A percentile compares a stretch with the other conserved stretches of the same genome.
These are phyloP conservation scores for Mormoops blainvillei DNA, from an alignment of 2,113 vertebrate genomes.

Conservation along the genomic window DNA sequence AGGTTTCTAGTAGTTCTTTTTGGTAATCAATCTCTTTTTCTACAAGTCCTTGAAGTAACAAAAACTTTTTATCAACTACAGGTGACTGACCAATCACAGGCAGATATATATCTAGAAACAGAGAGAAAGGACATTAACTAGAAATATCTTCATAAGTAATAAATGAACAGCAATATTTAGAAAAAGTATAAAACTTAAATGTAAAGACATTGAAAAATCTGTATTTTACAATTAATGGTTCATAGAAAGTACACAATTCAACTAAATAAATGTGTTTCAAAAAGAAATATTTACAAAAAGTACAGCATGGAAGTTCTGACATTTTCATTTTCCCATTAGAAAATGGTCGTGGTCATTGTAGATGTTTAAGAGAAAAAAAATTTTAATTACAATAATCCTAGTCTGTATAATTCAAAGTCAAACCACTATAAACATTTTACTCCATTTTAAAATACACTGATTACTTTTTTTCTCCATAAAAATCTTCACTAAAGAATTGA, in stretches of 20 bases:
- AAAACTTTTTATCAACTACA: slow-evolving; percentile 90
- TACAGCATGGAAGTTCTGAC: background rate
- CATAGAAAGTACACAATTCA: background rate
- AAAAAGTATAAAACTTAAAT: slow-evolving; percentile 3
- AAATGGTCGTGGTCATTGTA: background rate
- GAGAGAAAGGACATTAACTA: slow-evolving; percentile 36
- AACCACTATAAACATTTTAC: background rate
- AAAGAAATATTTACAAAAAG: background rate
- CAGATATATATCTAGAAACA: slow-evolving; percentile 87
- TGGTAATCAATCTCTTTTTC: slow-evolving; percentile 93
- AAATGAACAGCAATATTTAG: background rate
- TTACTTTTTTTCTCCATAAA: background rate
- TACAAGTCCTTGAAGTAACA: slow-evolving; percentile 88
- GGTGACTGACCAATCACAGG: slow-evolving; percentile 89
- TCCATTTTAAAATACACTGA: background rate
- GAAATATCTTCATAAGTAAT: background rate
- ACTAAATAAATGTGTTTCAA: background rate
- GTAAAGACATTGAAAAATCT: background rate
- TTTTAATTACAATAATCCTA: background rate
- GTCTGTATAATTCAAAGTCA: background rate
- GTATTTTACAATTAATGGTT: slow-evolving; percentile 9
- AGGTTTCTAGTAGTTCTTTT: slow-evolving; percentile 90
- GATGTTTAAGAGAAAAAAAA: background rate
- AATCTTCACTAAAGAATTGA: background rate
- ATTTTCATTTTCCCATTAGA: slow-evolving; percentile 21